Evolutionary conservation across 1,140 invertebrate genomes (phyloP), one percentile per base, ranked within the genome.

Genomic region (Trissolcus basalis): DNA sequence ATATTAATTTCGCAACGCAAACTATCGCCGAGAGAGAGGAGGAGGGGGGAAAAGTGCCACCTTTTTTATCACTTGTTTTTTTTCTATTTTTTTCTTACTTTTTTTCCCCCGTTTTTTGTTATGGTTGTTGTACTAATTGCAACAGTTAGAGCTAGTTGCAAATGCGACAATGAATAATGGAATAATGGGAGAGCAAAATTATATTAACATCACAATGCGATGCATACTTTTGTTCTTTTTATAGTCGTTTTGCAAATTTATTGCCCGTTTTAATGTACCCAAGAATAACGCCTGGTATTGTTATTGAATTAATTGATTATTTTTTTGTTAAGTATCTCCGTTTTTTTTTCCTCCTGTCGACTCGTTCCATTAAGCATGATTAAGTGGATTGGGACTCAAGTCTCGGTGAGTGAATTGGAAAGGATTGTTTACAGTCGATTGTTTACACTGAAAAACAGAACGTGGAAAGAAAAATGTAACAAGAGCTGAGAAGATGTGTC

Each of bases 151-250:
- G 2, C 61, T 71, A 43, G 15, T 60, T 71, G 14, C 13, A 72
- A 53, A 64, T 64, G 49, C 45, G 54, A 12, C 12, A 61, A 67
- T 67, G 56, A 60, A 50, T 67, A 60, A 67, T 61, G 27, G 32
- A 72, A 59, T 47, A 55, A 61, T 54, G 48, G 49, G 56, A 69
- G 49, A 60, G 51, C 43, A 55, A 50, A 55, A 8, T 39, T 11
- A 39, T 35, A 61, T 70, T 70, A 43, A 44, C 67, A 70, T 70
- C 13, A 70, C 67, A 70, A 70, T 70, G 58, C 51, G 32, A 44
- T 54, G 49, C 43, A 70, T 56, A 56, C 35, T 41, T 41, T 55
- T 7, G 16, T 47, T 54, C 53, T 68, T 69, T 69, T 69, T 69
- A 60, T 69, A 60, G 15, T 1, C 5, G 9, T 33, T 59, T 56